Conservation (phyloP, 1,140 invertebrate species). For the Drosophila busckii region DNA sequence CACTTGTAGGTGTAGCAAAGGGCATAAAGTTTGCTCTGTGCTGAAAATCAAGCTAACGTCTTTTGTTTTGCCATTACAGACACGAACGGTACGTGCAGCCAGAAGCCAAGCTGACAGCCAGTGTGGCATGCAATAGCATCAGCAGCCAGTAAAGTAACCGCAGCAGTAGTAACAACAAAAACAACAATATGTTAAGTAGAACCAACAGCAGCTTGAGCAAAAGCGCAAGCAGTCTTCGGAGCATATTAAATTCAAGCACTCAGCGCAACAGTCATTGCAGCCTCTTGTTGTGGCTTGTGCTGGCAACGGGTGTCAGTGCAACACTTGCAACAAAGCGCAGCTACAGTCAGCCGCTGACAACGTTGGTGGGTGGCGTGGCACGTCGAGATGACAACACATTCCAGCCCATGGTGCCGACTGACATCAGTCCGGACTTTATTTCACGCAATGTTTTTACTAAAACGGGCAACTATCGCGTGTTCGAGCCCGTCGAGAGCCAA, state of each 20-base stretch:
- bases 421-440: slow-evolving; percentile 68
- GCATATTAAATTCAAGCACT: slow-evolving; percentile 65
- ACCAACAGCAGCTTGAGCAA: slow-evolving; percentile 14
- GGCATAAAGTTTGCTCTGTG: slow-evolving; percentile 11
- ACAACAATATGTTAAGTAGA: slow-evolving; percentile 41
- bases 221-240: slow-evolving; percentile 10
- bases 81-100: slow-evolving; percentile 23
- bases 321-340: neutral
- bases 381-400: slow-evolving; percentile 61
- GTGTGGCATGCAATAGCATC: slow-evolving; percentile 50
- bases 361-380: slow-evolving; percentile 46
- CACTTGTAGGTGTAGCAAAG: neutral
- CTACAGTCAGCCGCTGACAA: slow-evolving; percentile 58
- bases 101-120: neutral
- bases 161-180: neutral
- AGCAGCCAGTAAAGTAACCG: slow-evolving; percentile 3
- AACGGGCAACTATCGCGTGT: slow-evolving; percentile 68
- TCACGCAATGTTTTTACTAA: slow-evolving; percentile 74
- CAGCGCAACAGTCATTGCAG: slow-evolving; percentile 58
- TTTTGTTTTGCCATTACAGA: slow-evolving; percentile 43
- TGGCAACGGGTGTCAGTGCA: neutral
- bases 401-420: slow-evolving; percentile 61
- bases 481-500: slow-evolving; percentile 60
- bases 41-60: slow-evolving; percentile 25
- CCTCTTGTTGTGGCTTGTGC: slow-evolving; percentile 14